phyloP scores from a whole-genome alignment of 2,888 invertebrate genomes.

The Amiota communis region DNA sequence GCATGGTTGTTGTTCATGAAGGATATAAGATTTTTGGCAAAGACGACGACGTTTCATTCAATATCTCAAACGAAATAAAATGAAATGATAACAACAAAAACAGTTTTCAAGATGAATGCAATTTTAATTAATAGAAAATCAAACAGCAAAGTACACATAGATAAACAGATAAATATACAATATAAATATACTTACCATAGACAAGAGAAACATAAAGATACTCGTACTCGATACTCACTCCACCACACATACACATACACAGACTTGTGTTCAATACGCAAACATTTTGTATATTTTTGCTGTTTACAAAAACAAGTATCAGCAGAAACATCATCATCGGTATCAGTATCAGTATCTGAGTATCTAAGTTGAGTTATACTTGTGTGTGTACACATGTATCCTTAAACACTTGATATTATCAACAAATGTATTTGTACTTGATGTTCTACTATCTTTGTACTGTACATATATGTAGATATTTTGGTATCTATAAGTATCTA shows the following conservation, averaged over 20 bases:
- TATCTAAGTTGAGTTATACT: too few species aligned
- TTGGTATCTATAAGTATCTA: slow-evolving; percentile 21
- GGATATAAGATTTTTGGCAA: too few species aligned
- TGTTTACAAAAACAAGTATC: too few species aligned
- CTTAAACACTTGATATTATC: slow-evolving; percentile 52
- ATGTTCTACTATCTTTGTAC: background rate
- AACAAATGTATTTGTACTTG: slow-evolving; percentile 55
- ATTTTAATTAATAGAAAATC: slow-evolving; percentile 67
- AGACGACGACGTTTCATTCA: too few species aligned
- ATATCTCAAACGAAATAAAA: background rate
- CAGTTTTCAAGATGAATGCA: slow-evolving; percentile 65
- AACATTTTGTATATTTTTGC: slow-evolving; percentile 13
- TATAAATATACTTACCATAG: slow-evolving; percentile 25
- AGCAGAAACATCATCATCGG: too few species aligned
- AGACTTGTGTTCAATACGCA: slow-evolving; percentile 35
- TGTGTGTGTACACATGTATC: too few species aligned
- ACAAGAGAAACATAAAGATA: slow-evolving; percentile 43
- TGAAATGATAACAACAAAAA: slow-evolving; percentile 51
- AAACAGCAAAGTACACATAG: slow-evolving; percentile 49
- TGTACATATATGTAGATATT: slow-evolving; percentile 31
- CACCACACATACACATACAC: slow-evolving; percentile 20
- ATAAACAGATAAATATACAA: slow-evolving; percentile 23
- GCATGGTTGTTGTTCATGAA: too few species aligned
- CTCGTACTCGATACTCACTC: slow-evolving; percentile 10
- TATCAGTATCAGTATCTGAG: too few species aligned